Evolutionary conservation across 2,888 invertebrate species (phyloP).

Genomic region (Calameuta pallipes): DNA sequence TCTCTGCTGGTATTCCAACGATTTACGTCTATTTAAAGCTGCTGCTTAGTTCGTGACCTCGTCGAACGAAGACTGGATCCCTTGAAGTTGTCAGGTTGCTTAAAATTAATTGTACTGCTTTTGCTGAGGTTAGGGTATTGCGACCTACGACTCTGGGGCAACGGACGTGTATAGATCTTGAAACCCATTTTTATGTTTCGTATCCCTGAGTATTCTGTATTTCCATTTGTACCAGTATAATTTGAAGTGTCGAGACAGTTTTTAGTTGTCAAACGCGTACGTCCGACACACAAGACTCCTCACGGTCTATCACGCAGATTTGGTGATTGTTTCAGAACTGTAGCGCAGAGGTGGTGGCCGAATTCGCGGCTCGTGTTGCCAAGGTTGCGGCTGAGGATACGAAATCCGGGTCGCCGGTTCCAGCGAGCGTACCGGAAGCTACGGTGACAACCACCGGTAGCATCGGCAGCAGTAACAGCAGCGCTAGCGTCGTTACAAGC

Average conservation of each 20-base stretch:
- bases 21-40: too few relatives aligned
- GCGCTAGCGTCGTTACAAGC: background rate
- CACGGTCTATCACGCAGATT: conserved; percentile 58
- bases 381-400: conserved; percentile 53
- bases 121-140: background rate
- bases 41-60: too few relatives aligned
- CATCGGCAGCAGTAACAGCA: background rate
- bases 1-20: too few relatives aligned
- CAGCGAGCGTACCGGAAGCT: conserved; percentile 37
- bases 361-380: conserved; percentile 63
- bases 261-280: conserved; percentile 58
- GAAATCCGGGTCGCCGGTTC: conserved; percentile 34
- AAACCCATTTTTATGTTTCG: conserved; percentile 24
- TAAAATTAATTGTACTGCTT: background rate
- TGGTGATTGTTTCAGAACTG: conserved; percentile 60
- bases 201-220: conserved; percentile 19
- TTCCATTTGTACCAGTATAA: conserved; percentile 34
- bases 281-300: conserved; percentile 49
- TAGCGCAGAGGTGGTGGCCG: conserved; percentile 54
- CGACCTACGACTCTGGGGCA: background rate
- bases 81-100: background rate
- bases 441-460: conserved; percentile 12
- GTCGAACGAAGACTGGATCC: too few relatives aligned
- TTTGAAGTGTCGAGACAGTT: conserved; percentile 50
- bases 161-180: conserved; percentile 3